Percentiles rank a stretch among this genome's conserved stretches.
phyloP scores from a whole-genome alignment of 2,113 vertebrate genomes.

The Potamarius usumacintae region DNA sequence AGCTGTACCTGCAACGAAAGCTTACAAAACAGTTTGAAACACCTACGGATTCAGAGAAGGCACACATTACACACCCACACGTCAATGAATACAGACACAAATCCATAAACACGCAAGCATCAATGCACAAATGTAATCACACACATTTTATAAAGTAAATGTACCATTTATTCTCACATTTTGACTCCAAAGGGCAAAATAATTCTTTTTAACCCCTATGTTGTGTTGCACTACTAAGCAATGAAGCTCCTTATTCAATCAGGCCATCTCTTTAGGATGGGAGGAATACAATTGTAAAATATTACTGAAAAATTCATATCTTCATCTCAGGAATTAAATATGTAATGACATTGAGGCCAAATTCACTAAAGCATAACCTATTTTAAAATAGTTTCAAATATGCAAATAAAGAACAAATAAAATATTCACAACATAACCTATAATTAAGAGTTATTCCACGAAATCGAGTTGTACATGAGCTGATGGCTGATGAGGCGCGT shows the following conservation, averaged over 20 bases:
- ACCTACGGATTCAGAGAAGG: conserved; percentile 2
- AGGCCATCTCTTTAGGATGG: background rate
- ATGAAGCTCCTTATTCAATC: background rate
- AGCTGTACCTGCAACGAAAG: conserved; percentile 20
- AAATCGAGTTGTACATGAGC: no score
- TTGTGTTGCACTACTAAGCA: background rate
- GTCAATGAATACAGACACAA: conserved; percentile 20
- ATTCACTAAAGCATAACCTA: background rate
- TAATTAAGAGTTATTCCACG: no score
- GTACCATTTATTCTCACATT: background rate
- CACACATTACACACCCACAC: conserved; percentile 19
- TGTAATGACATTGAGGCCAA: background rate
- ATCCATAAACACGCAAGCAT: conserved; percentile 21
- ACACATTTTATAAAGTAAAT: background rate
- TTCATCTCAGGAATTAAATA: background rate
- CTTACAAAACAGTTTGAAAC: conserved; percentile 21
- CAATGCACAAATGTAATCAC: conserved; percentile 16
- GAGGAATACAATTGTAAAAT: background rate
- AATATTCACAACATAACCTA: background rate
- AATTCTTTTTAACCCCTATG: background rate
- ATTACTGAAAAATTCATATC: background rate
- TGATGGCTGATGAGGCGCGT: no score
- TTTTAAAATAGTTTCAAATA: background rate
- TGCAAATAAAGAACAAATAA: background rate
- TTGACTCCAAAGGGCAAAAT: background rate